Percentiles rank a stretch among this genome's conserved stretches.
phyloP scores from a whole-genome alignment of 1,140 invertebrate species.

The Cydia amplana region DNA sequence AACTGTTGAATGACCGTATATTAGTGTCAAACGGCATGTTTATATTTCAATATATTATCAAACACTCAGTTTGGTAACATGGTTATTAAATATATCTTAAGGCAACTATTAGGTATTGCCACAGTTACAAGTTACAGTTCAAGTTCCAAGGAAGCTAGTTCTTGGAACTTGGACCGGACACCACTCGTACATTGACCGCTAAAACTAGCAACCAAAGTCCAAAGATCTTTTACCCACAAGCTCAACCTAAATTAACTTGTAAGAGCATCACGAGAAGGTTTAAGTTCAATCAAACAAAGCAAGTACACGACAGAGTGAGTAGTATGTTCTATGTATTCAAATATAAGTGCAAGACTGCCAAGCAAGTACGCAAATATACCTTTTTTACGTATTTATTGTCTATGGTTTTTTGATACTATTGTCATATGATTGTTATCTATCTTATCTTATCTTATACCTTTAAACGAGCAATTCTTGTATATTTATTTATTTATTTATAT shows the following conservation, averaged over 20 bases:
- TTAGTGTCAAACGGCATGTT: background rate
- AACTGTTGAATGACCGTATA: background rate
- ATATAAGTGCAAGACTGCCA: too few species aligned
- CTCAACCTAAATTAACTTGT: background rate
- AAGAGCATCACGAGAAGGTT: background rate
- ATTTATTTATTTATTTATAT: too few species aligned
- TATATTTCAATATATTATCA: background rate
- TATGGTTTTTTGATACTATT: too few species aligned
- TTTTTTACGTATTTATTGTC: too few species aligned
- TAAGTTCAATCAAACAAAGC: too few species aligned
- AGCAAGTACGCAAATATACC: too few species aligned
- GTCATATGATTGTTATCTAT: too few species aligned
- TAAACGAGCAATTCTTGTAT: too few species aligned
- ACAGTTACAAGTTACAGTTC: too few species aligned
- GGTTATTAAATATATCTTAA: background rate
- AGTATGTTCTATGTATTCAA: too few species aligned
- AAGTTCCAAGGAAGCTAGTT: too few species aligned
- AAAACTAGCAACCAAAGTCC: background rate
- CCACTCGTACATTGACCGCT: background rate
- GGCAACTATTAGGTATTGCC: background rate
- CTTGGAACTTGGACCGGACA: conserved; percentile 25
- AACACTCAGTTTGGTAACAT: background rate
- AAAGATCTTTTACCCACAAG: background rate
- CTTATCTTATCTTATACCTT: too few species aligned
- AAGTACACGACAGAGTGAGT: background rate